These are phyloP conservation scores for Tipula unca DNA, from an alignment of 2,888 invertebrate species.

Conservation along the genomic window DNA sequence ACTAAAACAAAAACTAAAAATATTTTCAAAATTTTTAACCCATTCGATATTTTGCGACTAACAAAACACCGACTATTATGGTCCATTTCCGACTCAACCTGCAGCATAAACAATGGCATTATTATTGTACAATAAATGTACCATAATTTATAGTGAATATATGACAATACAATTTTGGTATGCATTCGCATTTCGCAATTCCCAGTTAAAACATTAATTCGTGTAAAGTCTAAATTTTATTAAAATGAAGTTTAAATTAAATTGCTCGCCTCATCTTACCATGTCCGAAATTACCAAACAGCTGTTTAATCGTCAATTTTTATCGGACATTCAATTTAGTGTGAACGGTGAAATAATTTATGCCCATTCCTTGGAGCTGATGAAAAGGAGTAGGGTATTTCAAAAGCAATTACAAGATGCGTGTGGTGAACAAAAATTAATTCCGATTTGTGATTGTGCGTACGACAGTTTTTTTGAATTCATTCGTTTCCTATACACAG, in stretches of 20 bases:
- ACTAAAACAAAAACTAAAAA: too few species aligned
- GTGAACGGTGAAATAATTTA: background rate
- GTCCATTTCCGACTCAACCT: too few species aligned
- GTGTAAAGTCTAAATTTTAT: too few species aligned
- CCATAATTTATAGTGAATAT: too few species aligned
- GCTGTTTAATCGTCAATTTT: background rate
- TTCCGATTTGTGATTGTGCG: background rate
- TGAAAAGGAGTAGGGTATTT: background rate
- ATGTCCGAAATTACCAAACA: background rate
- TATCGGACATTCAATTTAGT: background rate
- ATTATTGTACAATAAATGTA: too few species aligned
- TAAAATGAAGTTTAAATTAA: background rate
- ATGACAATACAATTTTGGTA: too few species aligned
- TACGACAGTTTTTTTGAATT: background rate
- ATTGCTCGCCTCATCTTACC: background rate
- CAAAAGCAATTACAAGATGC: background rate
- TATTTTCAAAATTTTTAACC: too few species aligned
- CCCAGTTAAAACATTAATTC: too few species aligned
- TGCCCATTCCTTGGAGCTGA: background rate
- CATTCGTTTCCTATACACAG: background rate
- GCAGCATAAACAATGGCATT: too few species aligned
- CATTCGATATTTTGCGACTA: too few species aligned
- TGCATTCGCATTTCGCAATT: too few species aligned
- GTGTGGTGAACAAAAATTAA: background rate
- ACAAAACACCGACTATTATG: too few species aligned